Evolutionary conservation across 2,797 vertebrate genomes (phyloP).

Genomic region (Erethizon dorsatum): DNA sequence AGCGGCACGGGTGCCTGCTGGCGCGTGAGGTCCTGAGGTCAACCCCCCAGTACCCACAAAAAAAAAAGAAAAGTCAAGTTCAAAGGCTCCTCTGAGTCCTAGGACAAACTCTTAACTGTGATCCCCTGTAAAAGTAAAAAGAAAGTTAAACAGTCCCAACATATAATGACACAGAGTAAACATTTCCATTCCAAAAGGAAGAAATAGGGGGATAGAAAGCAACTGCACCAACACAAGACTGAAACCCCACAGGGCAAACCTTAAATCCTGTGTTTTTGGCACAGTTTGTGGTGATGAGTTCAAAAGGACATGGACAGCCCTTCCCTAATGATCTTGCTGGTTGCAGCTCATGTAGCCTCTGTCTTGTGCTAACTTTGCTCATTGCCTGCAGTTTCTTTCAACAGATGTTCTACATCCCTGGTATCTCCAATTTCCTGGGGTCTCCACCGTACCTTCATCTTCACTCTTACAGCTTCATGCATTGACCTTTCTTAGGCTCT

Average conservation of each 20-base stretch:
- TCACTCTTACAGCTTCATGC: background rate
- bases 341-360: background rate
- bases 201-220: background rate
- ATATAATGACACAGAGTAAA: background rate
- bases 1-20: too few species aligned
- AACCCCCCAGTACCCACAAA: too few species aligned
- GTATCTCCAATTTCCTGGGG: background rate
- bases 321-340: background rate
- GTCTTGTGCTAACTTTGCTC: background rate
- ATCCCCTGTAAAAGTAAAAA: background rate
- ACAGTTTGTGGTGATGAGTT: background rate
- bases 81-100: background rate
- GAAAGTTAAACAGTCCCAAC: background rate
- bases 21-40: too few species aligned
- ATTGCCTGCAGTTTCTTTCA: background rate
- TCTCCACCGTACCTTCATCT: background rate
- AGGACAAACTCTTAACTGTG: background rate
- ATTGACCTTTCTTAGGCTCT: background rate
- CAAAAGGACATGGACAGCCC: background rate
- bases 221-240: background rate
- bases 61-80: background rate
- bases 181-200: background rate
- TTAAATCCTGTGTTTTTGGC: background rate
- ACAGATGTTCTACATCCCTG: background rate
- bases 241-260: background rate